These are phyloP conservation scores for Drosophila sechellia DNA, from an alignment of 1,140 invertebrate genomes.

Conservation along the genomic window DNA sequence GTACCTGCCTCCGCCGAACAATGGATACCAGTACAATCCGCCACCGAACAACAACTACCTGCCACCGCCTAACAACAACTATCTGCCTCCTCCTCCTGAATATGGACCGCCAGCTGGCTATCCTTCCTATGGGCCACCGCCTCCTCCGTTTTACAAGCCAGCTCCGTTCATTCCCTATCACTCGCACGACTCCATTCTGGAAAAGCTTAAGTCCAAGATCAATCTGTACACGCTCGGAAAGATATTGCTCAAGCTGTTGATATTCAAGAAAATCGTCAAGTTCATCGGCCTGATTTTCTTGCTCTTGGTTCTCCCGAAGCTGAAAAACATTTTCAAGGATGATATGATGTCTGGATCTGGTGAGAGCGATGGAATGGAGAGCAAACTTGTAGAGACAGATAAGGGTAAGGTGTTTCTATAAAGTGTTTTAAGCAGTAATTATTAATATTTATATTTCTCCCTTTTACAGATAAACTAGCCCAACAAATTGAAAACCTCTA, in stretches of 20 bases:
- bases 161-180: conserved; percentile 80
- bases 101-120: conserved; percentile 69
- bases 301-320: conserved; percentile 89
- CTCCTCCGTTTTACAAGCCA: conserved; percentile 84
- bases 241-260: conserved; percentile 89
- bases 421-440: background rate
- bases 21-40: conserved; percentile 71
- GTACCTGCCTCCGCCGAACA: conserved; percentile 28
- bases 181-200: conserved; percentile 86
- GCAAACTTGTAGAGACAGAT: conserved; percentile 63
- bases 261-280: conserved; percentile 92
- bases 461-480: conserved; percentile 64
- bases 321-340: conserved; percentile 85
- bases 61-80: conserved; percentile 75
- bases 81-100: conserved; percentile 60
- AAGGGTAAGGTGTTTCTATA: conserved; percentile 47
- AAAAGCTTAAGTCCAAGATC: conserved; percentile 88
- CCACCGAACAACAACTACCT: conserved; percentile 82
- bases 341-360: conserved; percentile 43
- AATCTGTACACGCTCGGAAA: conserved; percentile 90
- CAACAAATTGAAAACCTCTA: conserved; percentile 67
- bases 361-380: conserved; percentile 63
- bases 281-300: conserved; percentile 90
- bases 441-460: background rate
- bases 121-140: conserved; percentile 38